Conservation (phyloP, 1,140 invertebrate species). For the Anagrus nilaparvatae region DNA sequence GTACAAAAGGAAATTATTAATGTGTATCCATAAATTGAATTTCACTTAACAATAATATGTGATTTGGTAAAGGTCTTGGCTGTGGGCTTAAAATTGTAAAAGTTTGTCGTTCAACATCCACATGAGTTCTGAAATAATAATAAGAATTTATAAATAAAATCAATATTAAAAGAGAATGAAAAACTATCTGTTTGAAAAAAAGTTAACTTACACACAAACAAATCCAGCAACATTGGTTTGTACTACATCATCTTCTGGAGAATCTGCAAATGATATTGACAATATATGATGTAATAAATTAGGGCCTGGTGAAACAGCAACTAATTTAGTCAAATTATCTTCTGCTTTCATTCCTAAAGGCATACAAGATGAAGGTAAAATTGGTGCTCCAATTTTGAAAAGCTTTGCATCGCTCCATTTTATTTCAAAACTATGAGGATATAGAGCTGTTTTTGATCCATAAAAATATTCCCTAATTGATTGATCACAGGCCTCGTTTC, state of each 20-base stretch:
- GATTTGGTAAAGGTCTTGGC: constrained; percentile 79
- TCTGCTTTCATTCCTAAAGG: constrained; percentile 90
- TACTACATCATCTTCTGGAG: constrained; percentile 67
- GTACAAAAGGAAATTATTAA: constrained; percentile 36
- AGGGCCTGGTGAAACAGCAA: constrained; percentile 63
- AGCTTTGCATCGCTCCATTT: constrained; percentile 80
- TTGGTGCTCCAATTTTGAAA: constrained; percentile 90
- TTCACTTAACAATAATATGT: constrained; percentile 68
- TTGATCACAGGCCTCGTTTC: constrained; percentile 67
- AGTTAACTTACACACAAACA: constrained; percentile 88
- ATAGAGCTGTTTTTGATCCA: constrained; percentile 69
- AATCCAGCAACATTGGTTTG: constrained; percentile 85
- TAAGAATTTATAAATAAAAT: constrained; percentile 1
- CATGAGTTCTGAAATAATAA: constrained; percentile 62
- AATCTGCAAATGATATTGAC: constrained; percentile 74
- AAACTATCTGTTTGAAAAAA: too few species aligned
- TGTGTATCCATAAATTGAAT: constrained; percentile 84
- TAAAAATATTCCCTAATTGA: constrained; percentile 94
- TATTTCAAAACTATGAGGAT: constrained; percentile 87
- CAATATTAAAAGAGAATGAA: too few species aligned
- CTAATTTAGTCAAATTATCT: constrained; percentile 86
- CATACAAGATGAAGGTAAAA: constrained; percentile 87
- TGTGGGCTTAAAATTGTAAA: constrained; percentile 87
- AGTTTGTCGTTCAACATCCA: constrained; percentile 77
- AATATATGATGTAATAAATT: constrained; percentile 80